A percentile compares a stretch with the other conserved stretches of the same genome.
These are phyloP conservation scores for Prionailurus bengalensis DNA, from an alignment of 2,113 vertebrate species.

Conservation along the genomic window DNA sequence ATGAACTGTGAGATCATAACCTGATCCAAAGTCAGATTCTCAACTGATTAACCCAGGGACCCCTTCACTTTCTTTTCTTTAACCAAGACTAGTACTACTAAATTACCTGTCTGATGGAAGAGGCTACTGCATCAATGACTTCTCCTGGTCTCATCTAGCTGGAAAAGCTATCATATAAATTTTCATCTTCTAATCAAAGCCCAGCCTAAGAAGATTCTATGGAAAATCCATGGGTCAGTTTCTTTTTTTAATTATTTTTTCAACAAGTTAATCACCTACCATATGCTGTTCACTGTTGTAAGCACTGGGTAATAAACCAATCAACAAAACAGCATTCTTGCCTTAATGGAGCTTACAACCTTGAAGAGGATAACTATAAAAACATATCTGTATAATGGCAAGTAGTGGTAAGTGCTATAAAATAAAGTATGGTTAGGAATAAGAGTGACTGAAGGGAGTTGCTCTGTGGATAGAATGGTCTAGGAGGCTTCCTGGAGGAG, in stretches of 20 bases:
- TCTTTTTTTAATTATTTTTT: not conserved
- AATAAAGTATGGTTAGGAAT: not conserved
- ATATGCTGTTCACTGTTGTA: not conserved
- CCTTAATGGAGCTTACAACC: not conserved
- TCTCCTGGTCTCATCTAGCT: not conserved
- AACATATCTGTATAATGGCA: not conserved
- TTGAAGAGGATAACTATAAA: not conserved
- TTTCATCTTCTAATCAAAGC: not conserved
- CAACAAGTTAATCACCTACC: not conserved
- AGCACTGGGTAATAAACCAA: not conserved
- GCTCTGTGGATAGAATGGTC: not conserved
- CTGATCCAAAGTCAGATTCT: too few species aligned
- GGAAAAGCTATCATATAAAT: not conserved
- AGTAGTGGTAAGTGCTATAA: not conserved
- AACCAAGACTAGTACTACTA: not conserved
- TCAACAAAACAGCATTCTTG: not conserved
- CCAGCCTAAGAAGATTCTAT: not conserved
- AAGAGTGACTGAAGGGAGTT: not conserved
- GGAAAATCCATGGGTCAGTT: not conserved
- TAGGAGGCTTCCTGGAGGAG: not conserved
- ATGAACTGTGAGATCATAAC: too few species aligned
- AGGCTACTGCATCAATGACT: not conserved
- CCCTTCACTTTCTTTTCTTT: not conserved
- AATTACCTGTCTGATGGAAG: not conserved
- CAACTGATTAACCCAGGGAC: too few species aligned